Base-by-base conservation (phyloP, 2,797 vertebrate genomes). In the Potorous gilbertii region DNA sequence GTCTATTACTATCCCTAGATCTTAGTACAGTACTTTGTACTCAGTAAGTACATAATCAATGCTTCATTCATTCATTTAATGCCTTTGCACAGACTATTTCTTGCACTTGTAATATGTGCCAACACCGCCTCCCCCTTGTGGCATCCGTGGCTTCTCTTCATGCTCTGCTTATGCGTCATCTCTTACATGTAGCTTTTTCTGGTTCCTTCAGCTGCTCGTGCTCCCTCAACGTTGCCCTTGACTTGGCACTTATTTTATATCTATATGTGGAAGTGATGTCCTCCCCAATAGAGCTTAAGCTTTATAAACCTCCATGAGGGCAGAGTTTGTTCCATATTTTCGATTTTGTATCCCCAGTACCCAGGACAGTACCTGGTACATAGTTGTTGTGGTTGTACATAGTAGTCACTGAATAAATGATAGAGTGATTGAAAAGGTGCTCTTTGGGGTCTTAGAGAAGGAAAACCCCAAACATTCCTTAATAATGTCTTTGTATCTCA, bases 401-500 rank as follows among this genome's bases (percentile, higher is more conserved):
- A 66, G 59, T 4, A 66, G 59, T 16, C 13, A 66, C 34, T n/a
- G 31, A 66, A 66, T n/a, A 66, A 34, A 66, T 74, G 28, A 59
- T 3, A 31, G 57, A 59, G 59, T 62, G 29, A 62, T 14, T 14
- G 52, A 27, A 93, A 95, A 94, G 46, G 52, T 21, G 56, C 27
- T 90, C 54, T 92, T 55, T 55, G 90, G 90, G 94, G 14, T 4
- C 29, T 92, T 97, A 27, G 29, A 54, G 74, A 94, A 95, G 91
- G 89, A 90, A 94, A 96, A 90, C 46, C 92, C 29, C 52, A 91
- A 93, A 90, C 21, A 34, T 57, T 66, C 54, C 95, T 90, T 57
- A 92, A 92, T 93, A 55, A 57, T 5, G 8, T 55, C 93, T 97
- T 91, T 89, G 56, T 28, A 95, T 93, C 56, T 59, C 54, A 90